Evolutionary conservation across 2,113 vertebrate genomes (phyloP).

Genomic region (Phalacrocorax pelagicus): DNA sequence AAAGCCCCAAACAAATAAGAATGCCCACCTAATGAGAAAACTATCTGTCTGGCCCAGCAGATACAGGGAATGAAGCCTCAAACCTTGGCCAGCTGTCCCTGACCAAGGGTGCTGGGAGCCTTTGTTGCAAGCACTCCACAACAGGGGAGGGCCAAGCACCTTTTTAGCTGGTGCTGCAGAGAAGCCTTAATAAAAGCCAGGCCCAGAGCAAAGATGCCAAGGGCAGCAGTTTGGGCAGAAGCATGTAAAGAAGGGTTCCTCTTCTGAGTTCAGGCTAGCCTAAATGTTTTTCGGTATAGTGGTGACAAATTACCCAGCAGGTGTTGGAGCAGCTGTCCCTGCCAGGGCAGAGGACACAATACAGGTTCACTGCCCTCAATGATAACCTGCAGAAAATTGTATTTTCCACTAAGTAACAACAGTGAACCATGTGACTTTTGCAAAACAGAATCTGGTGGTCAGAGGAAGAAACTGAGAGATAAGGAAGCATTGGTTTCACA

Average conservation of each 20-base stretch:
- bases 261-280: not conserved
- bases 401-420: too few species aligned
- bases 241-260: not conserved
- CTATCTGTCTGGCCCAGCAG: not conserved
- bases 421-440: too few species aligned
- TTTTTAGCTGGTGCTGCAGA: not conserved
- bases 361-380: fast-evolving
- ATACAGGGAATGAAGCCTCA: not conserved
- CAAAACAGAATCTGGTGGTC: too few species aligned
- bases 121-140: not conserved
- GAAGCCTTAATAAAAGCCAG: not conserved
- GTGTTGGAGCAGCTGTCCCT: not conserved
- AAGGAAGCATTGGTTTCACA: too few species aligned
- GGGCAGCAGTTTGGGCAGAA: not conserved
- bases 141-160: fast-evolving
- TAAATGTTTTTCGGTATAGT: not conserved
- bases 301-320: not conserved
- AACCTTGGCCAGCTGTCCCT: not conserved
- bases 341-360: not conserved
- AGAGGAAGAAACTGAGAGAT: too few species aligned
- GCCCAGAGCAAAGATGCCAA: not conserved
- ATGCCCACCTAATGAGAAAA: not conserved
- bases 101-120: fast-evolving
- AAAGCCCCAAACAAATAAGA: not conserved
- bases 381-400: too few species aligned